Evolutionary conservation across 2,888 invertebrate genomes (phyloP).

Genomic region (Autographa pulchrina): DNA sequence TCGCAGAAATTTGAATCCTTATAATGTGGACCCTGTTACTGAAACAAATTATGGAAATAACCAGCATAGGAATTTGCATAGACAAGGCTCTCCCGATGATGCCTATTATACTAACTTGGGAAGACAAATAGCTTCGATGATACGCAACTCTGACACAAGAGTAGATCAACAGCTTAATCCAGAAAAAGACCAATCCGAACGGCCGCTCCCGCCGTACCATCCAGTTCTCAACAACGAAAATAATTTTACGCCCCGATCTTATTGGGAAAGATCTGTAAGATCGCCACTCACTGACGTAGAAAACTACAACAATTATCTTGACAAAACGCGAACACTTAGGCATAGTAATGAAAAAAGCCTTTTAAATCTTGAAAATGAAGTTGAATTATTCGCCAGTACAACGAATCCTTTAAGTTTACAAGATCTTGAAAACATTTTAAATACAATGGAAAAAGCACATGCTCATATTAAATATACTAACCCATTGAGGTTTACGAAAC

Average conservation of each 20-base stretch:
- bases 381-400: slow-evolving; percentile 72
- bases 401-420: slow-evolving; percentile 68
- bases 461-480: slow-evolving; percentile 42
- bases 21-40: neutral
- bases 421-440: slow-evolving; percentile 81
- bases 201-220: slow-evolving; percentile 37
- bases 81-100: slow-evolving; percentile 64
- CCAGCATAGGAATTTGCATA: slow-evolving; percentile 37
- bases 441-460: slow-evolving; percentile 63
- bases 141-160: slow-evolving; percentile 72
- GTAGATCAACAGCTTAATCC: slow-evolving; percentile 68
- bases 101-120: slow-evolving; percentile 79
- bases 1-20: slow-evolving; percentile 39
- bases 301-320: slow-evolving; percentile 36
- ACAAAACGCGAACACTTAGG: slow-evolving; percentile 62
- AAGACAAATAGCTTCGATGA: slow-evolving; percentile 81
- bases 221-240: slow-evolving; percentile 71
- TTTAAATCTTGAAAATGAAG: slow-evolving; percentile 78
- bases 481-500: slow-evolving; percentile 18
- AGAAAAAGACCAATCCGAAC: slow-evolving; percentile 20
- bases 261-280: slow-evolving; percentile 82
- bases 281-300: slow-evolving; percentile 69
- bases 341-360: slow-evolving; percentile 73
- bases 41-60: slow-evolving; percentile 25
- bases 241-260: slow-evolving; percentile 71